Percentiles rank a stretch among this genome's conserved stretches.
Evolutionary conservation across 2,888 invertebrate species (phyloP).

Genomic region (Chaetoderma sp.): DNA sequence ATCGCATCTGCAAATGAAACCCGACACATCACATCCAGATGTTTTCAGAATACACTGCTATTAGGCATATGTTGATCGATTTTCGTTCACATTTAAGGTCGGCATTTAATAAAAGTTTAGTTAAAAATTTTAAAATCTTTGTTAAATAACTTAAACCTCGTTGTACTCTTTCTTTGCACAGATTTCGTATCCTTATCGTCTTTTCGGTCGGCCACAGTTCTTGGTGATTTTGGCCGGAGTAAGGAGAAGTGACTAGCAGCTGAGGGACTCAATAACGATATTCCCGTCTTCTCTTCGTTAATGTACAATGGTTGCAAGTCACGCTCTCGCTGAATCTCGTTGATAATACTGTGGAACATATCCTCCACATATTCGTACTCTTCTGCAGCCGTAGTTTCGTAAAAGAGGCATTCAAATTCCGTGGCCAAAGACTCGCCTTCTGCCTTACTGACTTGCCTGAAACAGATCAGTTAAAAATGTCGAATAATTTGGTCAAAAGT

Average conservation of each 20-base stretch:
- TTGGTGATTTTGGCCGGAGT: conserved; percentile 35
- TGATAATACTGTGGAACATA: conserved; percentile 63
- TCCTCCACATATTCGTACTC: conserved; percentile 65
- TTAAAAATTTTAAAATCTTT: conserved; percentile 65
- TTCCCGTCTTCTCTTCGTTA: conserved; percentile 54
- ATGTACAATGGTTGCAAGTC: conserved; percentile 65
- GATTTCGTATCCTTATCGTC: conserved; percentile 48
- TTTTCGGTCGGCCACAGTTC: conserved; percentile 48
- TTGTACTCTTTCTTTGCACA: conserved; percentile 49
- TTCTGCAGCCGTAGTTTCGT: conserved; percentile 69
- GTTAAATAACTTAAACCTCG: conserved; percentile 55
- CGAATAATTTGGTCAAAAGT: background rate
- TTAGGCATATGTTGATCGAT: no score
- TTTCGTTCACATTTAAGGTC: no score
- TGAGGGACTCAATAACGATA: conserved; percentile 3
- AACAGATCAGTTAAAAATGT: conserved; percentile 12
- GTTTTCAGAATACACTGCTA: no score
- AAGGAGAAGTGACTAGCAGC: background rate
- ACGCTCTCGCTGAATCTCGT: conserved; percentile 60
- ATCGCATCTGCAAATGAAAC: no score
- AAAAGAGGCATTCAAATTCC: conserved; percentile 64
- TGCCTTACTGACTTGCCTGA: conserved; percentile 59
- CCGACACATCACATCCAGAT: no score
- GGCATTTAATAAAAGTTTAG: conserved; percentile 33
- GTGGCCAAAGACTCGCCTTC: conserved; percentile 59